Percentiles rank a stretch among this genome's conserved stretches.
Evolutionary conservation across 2,113 vertebrate genomes (phyloP).

Genomic region (Microtus ochrogaster): DNA sequence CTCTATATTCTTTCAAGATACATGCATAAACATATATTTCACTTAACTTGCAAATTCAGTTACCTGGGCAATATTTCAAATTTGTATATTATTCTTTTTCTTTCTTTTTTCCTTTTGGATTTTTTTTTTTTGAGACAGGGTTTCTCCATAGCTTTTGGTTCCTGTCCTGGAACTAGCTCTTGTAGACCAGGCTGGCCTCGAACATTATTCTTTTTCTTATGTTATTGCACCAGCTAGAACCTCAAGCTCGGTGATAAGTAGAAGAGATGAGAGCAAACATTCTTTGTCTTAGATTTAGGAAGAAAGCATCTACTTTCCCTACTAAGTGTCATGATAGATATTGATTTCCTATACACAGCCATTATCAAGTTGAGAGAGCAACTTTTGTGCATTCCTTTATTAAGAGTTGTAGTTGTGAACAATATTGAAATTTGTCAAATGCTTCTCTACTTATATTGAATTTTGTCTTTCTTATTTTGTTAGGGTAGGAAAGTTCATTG

Average conservation of each 20-base stretch:
- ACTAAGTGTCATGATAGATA: background rate
- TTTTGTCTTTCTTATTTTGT: constrained; percentile 11
- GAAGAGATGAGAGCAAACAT: background rate
- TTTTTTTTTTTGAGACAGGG: no score
- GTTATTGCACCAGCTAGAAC: background rate
- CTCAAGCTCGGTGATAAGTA: background rate
- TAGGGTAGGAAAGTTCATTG: background rate
- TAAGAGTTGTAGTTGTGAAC: background rate
- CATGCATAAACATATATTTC: no score
- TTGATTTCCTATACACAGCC: background rate
- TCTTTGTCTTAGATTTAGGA: background rate
- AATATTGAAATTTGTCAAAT: constrained; percentile 1
- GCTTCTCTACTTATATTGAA: background rate
- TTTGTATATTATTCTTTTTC: background rate
- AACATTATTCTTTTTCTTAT: background rate
- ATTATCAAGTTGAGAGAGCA: background rate
- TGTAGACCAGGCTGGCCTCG: no score
- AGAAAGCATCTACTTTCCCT: background rate
- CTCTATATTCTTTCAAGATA: background rate
- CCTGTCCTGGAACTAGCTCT: no score
- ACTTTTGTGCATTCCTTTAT: background rate
- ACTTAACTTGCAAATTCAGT: background rate
- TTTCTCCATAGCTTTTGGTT: no score
- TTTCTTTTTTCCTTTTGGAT: background rate
- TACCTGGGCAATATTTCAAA: background rate